Percentiles rank a stretch among this genome's conserved stretches.
Conservation (phyloP, 1,140 invertebrate genomes). For the Drosophila biarmipes region DNA sequence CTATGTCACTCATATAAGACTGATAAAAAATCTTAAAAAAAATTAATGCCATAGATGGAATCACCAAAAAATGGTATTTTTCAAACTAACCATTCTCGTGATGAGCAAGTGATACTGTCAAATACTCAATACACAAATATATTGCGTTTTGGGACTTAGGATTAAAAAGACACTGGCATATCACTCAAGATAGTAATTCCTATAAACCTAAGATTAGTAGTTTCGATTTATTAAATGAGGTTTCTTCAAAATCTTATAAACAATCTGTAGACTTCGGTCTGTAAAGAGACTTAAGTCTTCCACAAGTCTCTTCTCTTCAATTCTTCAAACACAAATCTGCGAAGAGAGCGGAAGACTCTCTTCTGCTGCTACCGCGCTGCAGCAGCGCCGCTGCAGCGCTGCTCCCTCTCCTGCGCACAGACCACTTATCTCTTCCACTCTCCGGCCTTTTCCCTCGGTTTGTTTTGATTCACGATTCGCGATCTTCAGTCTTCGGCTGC, state of each 20-base stretch:
- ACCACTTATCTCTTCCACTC: neutral
- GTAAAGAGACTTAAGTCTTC: constrained; percentile 5
- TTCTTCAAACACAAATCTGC: neutral
- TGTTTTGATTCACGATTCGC: constrained; percentile 79
- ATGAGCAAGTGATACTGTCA: constrained; percentile 1
- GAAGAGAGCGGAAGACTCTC: constrained; percentile 8
- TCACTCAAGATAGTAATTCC: neutral
- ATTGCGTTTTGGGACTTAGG: constrained; percentile 10
- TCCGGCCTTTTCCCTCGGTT: constrained; percentile 48
- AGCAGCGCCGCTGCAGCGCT: constrained; percentile 16
- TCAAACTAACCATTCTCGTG: neutral
- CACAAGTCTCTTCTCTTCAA: constrained; percentile 14
- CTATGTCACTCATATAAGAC: too few species aligned
- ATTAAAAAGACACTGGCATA: neutral
- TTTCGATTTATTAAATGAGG: neutral
- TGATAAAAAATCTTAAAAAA: too few species aligned
- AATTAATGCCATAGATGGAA: too few species aligned
- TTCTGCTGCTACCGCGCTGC: constrained; percentile 12
- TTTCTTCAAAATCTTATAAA: neutral
- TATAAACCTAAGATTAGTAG: neutral
- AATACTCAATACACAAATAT: constrained; percentile 3
- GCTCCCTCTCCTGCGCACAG: neutral
- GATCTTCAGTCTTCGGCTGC: constrained; percentile 36
- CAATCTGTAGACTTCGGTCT: neutral
- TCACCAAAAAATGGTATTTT: neutral